These are phyloP conservation scores for Ellobium chinense DNA, from an alignment of 2,888 invertebrate genomes.

Conservation along the genomic window DNA sequence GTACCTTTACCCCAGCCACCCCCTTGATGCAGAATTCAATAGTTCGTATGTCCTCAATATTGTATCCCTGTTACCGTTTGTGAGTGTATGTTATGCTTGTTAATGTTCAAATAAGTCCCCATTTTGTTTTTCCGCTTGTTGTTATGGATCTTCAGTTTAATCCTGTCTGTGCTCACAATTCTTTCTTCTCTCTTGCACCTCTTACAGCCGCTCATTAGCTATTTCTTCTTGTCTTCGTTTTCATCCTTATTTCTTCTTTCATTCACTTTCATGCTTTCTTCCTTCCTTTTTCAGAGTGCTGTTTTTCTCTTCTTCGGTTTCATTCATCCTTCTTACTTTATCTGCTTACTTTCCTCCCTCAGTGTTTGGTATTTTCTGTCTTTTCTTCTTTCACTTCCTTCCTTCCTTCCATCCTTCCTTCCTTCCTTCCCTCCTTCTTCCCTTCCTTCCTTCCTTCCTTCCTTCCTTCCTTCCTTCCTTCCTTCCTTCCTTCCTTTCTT, in stretches of 20 bases:
- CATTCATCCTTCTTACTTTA: background rate
- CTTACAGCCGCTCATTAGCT: no score
- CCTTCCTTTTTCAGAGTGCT: no score
- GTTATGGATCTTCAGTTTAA: no score
- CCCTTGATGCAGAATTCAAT: no score
- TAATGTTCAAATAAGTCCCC: no score
- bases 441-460: background rate
- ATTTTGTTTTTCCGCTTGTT: no score
- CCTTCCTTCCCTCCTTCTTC: background rate
- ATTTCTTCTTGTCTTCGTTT: background rate
- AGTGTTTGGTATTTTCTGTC: background rate
- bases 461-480: background rate
- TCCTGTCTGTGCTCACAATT: no score
- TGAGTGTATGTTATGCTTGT: no score
- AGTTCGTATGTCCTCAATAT: no score
- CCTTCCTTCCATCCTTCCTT: background rate
- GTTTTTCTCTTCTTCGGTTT: background rate
- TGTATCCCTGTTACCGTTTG: no score
- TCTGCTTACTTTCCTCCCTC: background rate
- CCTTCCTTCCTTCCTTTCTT: background rate
- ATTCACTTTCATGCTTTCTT: background rate
- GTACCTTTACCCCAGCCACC: no score
- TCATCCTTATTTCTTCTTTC: background rate
- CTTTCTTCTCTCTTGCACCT: no score
- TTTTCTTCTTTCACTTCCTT: background rate